Percentiles rank a stretch among this genome's conserved stretches.
These are phyloP conservation scores for Chrysolina americana DNA, from an alignment of 2,888 invertebrate genomes.

Conservation along the genomic window DNA sequence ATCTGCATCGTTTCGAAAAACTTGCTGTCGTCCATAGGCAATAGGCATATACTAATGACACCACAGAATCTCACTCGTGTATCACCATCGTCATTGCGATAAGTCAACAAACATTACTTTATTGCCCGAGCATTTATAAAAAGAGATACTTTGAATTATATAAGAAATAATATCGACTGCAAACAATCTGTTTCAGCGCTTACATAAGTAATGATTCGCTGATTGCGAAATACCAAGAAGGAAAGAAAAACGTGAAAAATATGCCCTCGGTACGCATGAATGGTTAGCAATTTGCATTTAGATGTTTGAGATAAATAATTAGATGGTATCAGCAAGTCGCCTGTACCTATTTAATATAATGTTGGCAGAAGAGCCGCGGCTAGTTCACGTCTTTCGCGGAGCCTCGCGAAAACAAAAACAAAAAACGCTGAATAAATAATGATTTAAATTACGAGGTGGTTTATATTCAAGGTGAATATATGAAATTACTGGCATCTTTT, in stretches of 20 bases:
- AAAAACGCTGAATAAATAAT: slow-evolving; percentile 18
- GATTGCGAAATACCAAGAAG: slow-evolving; percentile 30
- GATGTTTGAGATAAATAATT: slow-evolving; percentile 45
- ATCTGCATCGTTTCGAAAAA: neutral
- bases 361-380: slow-evolving; percentile 30
- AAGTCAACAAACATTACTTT: slow-evolving; percentile 20
- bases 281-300: slow-evolving; percentile 43
- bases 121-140: neutral
- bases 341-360: slow-evolving; percentile 42
- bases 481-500: neutral
- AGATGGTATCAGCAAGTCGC: slow-evolving; percentile 44
- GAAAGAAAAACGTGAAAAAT: slow-evolving; percentile 33
- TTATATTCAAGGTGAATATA: slow-evolving; percentile 6
- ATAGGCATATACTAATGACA: neutral
- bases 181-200: slow-evolving; percentile 32
- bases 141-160: slow-evolving; percentile 12
- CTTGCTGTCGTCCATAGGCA: no score
- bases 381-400: slow-evolving; percentile 21
- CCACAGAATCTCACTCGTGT: neutral
- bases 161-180: slow-evolving; percentile 29
- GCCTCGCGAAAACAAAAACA: slow-evolving; percentile 17
- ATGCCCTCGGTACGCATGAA: slow-evolving; percentile 34
- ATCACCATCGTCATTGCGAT: slow-evolving; percentile 8
- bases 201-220: slow-evolving; percentile 35
- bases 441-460: neutral